Base-by-base conservation (phyloP, 2,797 vertebrate genomes). In the Odontamblyopus lacepedii region DNA sequence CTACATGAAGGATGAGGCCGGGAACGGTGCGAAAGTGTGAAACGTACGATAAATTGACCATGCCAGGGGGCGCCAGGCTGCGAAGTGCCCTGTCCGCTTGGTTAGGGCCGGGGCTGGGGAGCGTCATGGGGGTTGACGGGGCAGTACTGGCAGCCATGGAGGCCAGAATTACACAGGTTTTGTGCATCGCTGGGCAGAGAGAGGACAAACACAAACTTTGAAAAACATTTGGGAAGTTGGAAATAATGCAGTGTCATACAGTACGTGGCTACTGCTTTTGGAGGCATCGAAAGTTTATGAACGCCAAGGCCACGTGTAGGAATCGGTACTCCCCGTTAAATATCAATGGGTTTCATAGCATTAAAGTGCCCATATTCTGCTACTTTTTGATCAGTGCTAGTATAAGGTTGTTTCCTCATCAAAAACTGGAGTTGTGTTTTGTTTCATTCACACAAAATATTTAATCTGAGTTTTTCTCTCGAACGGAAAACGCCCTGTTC, bases 31-130 rank as follows among this genome's bases (percentile, higher is more conserved):
- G 87, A 92, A 90, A 83, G 87, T 90, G 92, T 61, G 70, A 92
- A 91, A 90, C 88, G 87, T 85, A 78, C 63, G 76, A 84, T 92
- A 93, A 92, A 93, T 87, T 84, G 85, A 87, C 83, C 80, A 13
- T 77, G 86, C 91, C 77, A 16, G 30, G 84, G 77, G 78, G 89
- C 82, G 76, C 60, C 75, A 30, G 18, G 57, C 57, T 30, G 57
- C 18, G 57, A 60, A 60, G 57, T 30, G 75, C 75, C 79, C 82
- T 79, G 79, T 78, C 85, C 83, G 85, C 87, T 74, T 79, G 83
- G 80, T 87, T 89, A 74, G 86, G 86, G 90, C 84, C 76, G 6
- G 50, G 73, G 77, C 78, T 80, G 75, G 86, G 89, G 82, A 79
- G 73, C 62, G 88, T 90, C 89, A 92, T 90, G 82, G 79, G 83